Percentiles rank a stretch among this genome's conserved stretches.
phyloP scores from a whole-genome alignment of 2,113 vertebrate species.

The Tragelaphus buxtoni region DNA sequence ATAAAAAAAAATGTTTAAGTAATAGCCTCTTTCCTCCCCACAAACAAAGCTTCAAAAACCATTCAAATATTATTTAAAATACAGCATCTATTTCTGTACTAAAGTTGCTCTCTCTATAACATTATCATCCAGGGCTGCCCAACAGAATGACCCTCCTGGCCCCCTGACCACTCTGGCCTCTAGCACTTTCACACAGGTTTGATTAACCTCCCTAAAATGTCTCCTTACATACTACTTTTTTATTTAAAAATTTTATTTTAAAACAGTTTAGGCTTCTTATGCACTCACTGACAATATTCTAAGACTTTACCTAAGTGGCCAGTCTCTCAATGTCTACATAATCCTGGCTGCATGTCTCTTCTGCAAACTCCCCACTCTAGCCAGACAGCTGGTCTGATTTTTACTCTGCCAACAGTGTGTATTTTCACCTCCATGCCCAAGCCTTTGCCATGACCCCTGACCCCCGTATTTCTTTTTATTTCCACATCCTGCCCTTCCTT shows the following conservation, averaged over 20 bases:
- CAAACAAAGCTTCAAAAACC: neutral
- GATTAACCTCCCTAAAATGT: neutral
- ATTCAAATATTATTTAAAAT: neutral
- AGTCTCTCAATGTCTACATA: neutral
- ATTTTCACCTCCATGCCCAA: neutral
- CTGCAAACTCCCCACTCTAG: neutral
- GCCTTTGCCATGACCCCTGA: neutral
- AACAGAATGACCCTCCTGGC: neutral
- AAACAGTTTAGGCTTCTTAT: neutral
- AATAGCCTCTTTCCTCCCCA: neutral
- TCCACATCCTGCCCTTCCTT: neutral
- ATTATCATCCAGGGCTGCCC: neutral
- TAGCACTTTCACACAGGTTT: neutral
- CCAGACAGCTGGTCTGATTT: neutral
- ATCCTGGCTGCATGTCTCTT: neutral
- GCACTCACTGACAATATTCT: neutral
- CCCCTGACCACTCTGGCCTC: neutral
- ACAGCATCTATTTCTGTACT: neutral
- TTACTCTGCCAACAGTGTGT: neutral
- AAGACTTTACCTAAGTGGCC: accelerated
- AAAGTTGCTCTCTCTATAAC: neutral
- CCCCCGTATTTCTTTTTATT: neutral
- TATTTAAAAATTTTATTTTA: neutral
- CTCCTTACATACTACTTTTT: neutral
- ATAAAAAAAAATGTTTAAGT: neutral